Base-by-base conservation (phyloP, 2,888 invertebrate species). In the Tholera decimalis region DNA sequence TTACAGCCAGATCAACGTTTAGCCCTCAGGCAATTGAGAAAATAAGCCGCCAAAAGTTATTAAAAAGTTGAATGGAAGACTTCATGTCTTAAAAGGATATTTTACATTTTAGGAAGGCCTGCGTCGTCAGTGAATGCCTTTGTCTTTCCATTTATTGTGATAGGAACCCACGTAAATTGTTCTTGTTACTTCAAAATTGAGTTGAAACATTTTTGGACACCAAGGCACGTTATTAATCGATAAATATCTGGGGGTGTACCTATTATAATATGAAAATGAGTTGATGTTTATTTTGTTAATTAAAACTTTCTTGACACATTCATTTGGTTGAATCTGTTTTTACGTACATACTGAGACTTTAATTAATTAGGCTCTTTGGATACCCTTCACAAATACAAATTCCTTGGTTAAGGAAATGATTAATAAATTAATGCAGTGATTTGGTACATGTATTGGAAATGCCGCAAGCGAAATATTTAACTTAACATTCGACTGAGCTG, bases 21-120 rank as follows among this genome's bases (percentile, higher is more conserved):
- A 69, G 22, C 47, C 43, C 9, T 2, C 1, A 61, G 50, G 50
- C 59, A 54, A 73, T 69, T 62, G 49, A 59, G 53, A 54, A 49
- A 62, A 50, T 66, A 64, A 50, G 13, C 43, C 49, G 41, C 50
- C 64, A 54, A 56, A 67, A 71, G 63, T 78, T 81, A 68, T 76
- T 79, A 73, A 76, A 77, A 76, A 71, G 44, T 71, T 76, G 50
- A 69, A 78, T 74, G 8, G 35, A 30, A 26, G 43, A 59, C 58
- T 56, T 61, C 59, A 60, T 62, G 46, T 50, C 54, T 57, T 58
- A 49, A 59, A 67, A 66, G 41, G 37, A 73, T 71, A 79, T 71
- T 81, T 64, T 51, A 63, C 55, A 73, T 75, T 72, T 74, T 63
- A 37, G 54, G 37, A 70, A 70, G 70, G 59, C 49, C 37, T 20